Percentiles rank a stretch among this genome's conserved stretches.
These are phyloP conservation scores for Porites cylindrica DNA, from an alignment of 92 coral and sea anemone species.

Conservation along the genomic window DNA sequence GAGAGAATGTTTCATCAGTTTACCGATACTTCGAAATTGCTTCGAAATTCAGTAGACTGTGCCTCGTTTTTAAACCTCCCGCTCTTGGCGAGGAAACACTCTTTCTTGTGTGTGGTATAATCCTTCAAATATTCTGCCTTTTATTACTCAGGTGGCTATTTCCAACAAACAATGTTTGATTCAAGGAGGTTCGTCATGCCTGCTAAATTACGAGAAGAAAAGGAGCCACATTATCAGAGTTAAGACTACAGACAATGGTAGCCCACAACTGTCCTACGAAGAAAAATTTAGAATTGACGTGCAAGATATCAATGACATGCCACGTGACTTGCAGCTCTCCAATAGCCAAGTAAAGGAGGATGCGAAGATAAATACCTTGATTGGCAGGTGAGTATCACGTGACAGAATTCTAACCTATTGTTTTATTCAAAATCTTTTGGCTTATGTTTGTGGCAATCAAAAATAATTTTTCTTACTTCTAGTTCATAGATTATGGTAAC, in stretches of 20 bases:
- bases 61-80: too few relatives aligned
- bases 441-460: too few relatives aligned
- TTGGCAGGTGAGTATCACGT: conserved; percentile 73
- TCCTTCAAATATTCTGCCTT: background rate
- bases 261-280: conserved; percentile 67
- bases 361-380: conserved; percentile 69
- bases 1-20: too few relatives aligned
- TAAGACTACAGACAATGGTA: conserved; percentile 85
- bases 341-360: conserved; percentile 81
- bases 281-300: conserved; percentile 69
- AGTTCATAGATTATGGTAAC: too few relatives aligned
- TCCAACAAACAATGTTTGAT: conserved; percentile 76
- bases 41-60: too few relatives aligned
- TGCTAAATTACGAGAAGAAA: conserved; percentile 82
- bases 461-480: too few relatives aligned
- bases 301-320: conserved; percentile 88
- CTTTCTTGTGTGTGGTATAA: background rate
- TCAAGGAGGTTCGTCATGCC: conserved; percentile 86
- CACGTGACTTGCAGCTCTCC: conserved; percentile 84
- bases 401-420: conserved; percentile 11
- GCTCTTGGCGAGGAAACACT: too few relatives aligned
- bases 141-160: conserved; percentile 71
- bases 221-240: conserved; percentile 66
- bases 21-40: too few relatives aligned
- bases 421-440: too few relatives aligned